Conservation (phyloP, 2,113 vertebrate genomes). For the Phrynosoma blainvillii region DNA sequence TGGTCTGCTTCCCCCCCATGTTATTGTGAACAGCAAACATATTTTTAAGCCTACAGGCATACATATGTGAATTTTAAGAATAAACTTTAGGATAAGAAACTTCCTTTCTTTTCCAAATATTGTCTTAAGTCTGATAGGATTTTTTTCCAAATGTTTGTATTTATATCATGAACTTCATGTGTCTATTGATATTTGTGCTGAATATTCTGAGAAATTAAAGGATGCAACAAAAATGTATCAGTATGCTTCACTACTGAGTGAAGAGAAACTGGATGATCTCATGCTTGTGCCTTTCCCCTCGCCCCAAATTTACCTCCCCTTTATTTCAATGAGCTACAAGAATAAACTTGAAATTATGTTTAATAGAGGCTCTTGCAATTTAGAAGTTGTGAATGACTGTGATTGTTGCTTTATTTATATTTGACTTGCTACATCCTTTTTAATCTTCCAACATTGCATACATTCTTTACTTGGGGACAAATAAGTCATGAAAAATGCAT, state of each 20-base stretch:
- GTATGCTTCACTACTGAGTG: not conserved
- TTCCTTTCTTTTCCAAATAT: not conserved
- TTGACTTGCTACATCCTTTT: conserved; percentile 31
- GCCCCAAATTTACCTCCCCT: no score
- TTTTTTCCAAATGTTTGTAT: not conserved
- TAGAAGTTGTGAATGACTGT: not conserved
- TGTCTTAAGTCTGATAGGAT: not conserved
- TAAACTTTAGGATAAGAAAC: not conserved
- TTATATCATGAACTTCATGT: not conserved
- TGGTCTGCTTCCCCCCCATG: no score
- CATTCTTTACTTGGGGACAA: not conserved
- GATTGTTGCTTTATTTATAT: conserved; percentile 32
- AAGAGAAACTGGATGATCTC: not conserved
- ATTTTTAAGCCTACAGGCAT: not conserved
- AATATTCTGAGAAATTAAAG: not conserved
- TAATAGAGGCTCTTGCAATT: conserved; percentile 1
- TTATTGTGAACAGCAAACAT: not conserved
- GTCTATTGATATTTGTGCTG: not conserved
- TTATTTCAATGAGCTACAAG: not conserved
- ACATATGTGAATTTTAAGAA: not conserved
- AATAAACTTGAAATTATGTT: not conserved
- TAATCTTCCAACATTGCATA: conserved; percentile 21
- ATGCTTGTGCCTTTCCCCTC: not conserved
- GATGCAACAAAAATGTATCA: not conserved
- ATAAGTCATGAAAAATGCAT: conserved; percentile 25